These are phyloP conservation scores for Coelinius sp. DNA, from an alignment of 2,888 invertebrate species.

Conservation along the genomic window DNA sequence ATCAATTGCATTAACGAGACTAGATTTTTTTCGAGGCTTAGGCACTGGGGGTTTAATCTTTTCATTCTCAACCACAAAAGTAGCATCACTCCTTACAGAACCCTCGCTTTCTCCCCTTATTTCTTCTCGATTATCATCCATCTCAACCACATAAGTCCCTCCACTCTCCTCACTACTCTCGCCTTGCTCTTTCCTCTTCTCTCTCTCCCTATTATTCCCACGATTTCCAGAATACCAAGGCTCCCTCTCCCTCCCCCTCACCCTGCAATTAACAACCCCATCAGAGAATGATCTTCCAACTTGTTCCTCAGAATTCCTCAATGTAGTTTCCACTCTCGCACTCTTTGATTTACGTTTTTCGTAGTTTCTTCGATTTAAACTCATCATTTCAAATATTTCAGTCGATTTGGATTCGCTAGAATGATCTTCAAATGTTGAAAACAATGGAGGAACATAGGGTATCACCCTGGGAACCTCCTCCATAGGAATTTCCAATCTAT, in stretches of 20 bases:
- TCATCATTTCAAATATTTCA: slow-evolving; percentile 39
- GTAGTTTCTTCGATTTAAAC: slow-evolving; percentile 2
- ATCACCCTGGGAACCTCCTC: background rate
- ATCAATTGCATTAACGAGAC: background rate
- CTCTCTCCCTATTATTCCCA: background rate
- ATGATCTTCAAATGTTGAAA: slow-evolving; percentile 28
- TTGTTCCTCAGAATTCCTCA: slow-evolving; percentile 26
- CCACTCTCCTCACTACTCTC: slow-evolving; percentile 48
- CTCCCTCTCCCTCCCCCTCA: background rate
- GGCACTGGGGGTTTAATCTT: slow-evolving; percentile 43
- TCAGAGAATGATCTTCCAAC: slow-evolving; percentile 8
- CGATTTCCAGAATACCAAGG: background rate
- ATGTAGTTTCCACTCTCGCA: slow-evolving; percentile 39
- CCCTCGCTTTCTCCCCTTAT: slow-evolving; percentile 27
- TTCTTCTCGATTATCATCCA: slow-evolving; percentile 23
- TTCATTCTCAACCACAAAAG: slow-evolving; percentile 57
- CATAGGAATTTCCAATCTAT: background rate
- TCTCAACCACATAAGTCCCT: slow-evolving; percentile 56
- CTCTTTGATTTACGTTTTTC: slow-evolving; percentile 46
- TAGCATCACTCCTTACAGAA: slow-evolving; percentile 55
- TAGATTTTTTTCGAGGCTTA: slow-evolving; percentile 48
- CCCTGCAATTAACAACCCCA: background rate
- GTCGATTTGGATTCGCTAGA: slow-evolving; percentile 14
- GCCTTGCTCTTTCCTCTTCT: slow-evolving; percentile 27
- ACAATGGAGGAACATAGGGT: slow-evolving; percentile 35